phyloP scores from a whole-genome alignment of 2,113 vertebrate species.

The Pteropus alecto region DNA sequence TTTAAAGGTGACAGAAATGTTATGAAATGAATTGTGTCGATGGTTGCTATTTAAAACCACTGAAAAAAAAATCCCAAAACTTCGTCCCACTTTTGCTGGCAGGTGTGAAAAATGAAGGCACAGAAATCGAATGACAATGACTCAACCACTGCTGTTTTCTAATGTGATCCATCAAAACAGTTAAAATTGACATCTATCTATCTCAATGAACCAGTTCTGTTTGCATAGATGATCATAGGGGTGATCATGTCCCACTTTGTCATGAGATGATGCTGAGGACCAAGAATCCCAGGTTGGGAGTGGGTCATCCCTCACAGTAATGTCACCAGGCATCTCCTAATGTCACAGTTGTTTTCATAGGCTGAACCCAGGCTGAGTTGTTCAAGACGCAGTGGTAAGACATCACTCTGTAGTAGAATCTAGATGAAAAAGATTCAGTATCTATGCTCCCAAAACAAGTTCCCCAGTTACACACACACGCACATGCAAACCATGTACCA shows the following conservation, averaged over 20 bases:
- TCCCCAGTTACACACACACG: not conserved
- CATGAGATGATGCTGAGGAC: not conserved
- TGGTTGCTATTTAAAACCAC: not conserved
- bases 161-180: constrained; percentile 15
- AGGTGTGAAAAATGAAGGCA: constrained; percentile 50
- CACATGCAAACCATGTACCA: not conserved
- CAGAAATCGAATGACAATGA: constrained; percentile 70
- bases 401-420: constrained; percentile 48
- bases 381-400: constrained; percentile 59
- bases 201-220: constrained; percentile 16
- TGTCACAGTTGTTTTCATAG: constrained; percentile 57
- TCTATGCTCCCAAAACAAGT: not conserved
- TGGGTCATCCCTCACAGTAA: constrained; percentile 50
- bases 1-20: not conserved
- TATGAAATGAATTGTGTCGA: not conserved
- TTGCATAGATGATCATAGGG: not conserved
- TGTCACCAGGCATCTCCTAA: constrained; percentile 66
- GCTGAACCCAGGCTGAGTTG: constrained; percentile 65
- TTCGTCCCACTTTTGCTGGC: constrained; percentile 24
- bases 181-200: constrained; percentile 46
- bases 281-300: constrained; percentile 58
- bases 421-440: constrained; percentile 34
- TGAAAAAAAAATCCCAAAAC: not conserved
- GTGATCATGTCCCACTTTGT: constrained; percentile 36
- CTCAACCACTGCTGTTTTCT: constrained; percentile 40